A percentile compares a stretch with the other conserved stretches of the same genome.
These are phyloP conservation scores for Papilio demoleus DNA, from an alignment of 2,888 invertebrate species.

Conservation along the genomic window DNA sequence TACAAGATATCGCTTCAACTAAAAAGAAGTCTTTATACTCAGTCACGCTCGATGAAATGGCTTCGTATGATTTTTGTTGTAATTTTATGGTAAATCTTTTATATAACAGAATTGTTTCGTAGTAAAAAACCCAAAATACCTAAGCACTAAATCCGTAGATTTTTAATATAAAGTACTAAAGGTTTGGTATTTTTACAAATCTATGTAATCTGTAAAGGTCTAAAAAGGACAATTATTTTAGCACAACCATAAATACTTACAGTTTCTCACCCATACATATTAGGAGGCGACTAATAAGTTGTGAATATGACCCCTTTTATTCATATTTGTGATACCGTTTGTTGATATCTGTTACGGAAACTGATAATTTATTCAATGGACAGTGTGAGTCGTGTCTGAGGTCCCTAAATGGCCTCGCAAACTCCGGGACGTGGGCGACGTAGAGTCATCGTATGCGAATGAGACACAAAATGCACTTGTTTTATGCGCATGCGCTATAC, in stretches of 20 bases:
- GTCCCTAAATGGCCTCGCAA: slow-evolving; percentile 61
- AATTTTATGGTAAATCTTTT: slow-evolving; percentile 42
- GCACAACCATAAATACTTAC: slow-evolving; percentile 22
- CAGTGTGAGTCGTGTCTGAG: slow-evolving; percentile 52
- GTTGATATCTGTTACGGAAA: slow-evolving; percentile 63
- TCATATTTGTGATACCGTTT: slow-evolving; percentile 63
- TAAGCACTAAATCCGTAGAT: no score
- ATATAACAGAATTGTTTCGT: neutral
- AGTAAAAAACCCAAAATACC: no score
- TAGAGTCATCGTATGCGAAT: slow-evolving; percentile 59
- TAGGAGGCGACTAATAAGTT: slow-evolving; percentile 51
- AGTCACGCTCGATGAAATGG: slow-evolving; percentile 57
- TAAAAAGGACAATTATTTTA: slow-evolving; percentile 2
- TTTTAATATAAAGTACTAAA: slow-evolving; percentile 1
- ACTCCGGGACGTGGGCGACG: slow-evolving; percentile 63
- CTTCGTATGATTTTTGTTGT: slow-evolving; percentile 50
- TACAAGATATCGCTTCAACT: slow-evolving; percentile 51
- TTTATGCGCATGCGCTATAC: slow-evolving; percentile 15
- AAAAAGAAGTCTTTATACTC: slow-evolving; percentile 59
- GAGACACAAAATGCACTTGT: slow-evolving; percentile 13
- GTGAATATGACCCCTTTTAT: slow-evolving; percentile 48
- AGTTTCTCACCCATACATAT: slow-evolving; percentile 40
- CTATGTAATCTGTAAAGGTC: neutral
- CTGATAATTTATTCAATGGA: slow-evolving; percentile 68
- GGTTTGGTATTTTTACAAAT: neutral